Base-by-base conservation (phyloP, 2,888 invertebrate species). In the Xylota segnis region DNA sequence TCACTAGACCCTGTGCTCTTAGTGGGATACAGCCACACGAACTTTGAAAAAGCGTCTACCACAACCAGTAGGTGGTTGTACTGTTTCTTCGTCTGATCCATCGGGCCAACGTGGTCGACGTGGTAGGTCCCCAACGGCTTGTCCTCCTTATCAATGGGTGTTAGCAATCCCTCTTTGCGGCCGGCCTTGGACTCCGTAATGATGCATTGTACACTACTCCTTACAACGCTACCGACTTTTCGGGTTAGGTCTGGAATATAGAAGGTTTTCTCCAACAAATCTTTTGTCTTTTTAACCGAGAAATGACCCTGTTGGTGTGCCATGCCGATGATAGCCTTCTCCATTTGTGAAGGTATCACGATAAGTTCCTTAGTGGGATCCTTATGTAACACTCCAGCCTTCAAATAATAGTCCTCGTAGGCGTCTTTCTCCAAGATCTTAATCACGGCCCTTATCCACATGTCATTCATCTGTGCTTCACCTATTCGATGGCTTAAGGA, bases 261-360 rank as follows among this genome's bases (percentile, higher is more conserved):
- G 10, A 40, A 40, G 12, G 10, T n/a, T 40, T n/a, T 40, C n/a
- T 40, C 40, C 12, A 40, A 6, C 40, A 40, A 40, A 4, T 18
- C 10, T 23, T 6, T 6, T 23, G 4, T 14, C 2, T 4, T 32
- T 32, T 32, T 7, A 32, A 4, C 32, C 7, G 5, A 23, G 23
- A 23, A 23, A 23, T 23, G 23, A 32, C 7, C 7, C 7, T 32
- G 18, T 23, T 23, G 23, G 3, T 23, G 23, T 23, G 23, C 23
- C 23, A 23, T 32, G 6, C 32, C 7, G 32, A 7, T 32, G 50
- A 23, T 23, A 1, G 3, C 23, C 23, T 23, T 23, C 3, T 23
- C 23, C 23, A 23, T 23, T 23, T 23, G 23, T 23, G 23, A 23
- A 1, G 18, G 63, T 89, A 92, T 89, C 4, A 90, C 89, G 5